Evolutionary conservation across 30 jellyfish, hydroid and myxozoan genomes (phyloP), one percentile per base, ranked within the genome.

Genomic region (Aurelia sp.): DNA sequence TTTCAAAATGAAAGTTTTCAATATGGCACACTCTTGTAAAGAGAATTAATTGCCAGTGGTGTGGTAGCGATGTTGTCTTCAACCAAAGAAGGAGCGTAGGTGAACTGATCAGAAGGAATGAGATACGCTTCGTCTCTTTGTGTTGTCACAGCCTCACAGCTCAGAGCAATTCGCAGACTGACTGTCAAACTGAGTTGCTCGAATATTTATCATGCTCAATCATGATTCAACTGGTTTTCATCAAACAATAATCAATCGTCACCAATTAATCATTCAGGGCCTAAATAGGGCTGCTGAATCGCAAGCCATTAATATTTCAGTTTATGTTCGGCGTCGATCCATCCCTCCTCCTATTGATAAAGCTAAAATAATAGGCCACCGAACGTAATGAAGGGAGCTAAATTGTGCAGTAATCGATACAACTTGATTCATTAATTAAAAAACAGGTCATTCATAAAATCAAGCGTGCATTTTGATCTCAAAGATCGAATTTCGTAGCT

Each of bases 11-110:
- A 77, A 77, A 77, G 88, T 40, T 13, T 31, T 19, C 17, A 27
- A 8, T 24, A 53, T 55, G 88, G 88, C 88, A 24, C 58, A 59
- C 88, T 77, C 88, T 77, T 77, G 76, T 77, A 77, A 77, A 77
- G 88, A 77, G 88, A 17, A 77, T 60, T 22, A 63, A 30, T 58
- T 68, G 74, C 88, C 38, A 31, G 0, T 27, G 20, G 31, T 40
- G 3, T 27, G 20, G 31, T 40, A 8, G 80, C 19, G 44, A 44
- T 44, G 55, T 40, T 44, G 55, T 44, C 55, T 44, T 44, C 55
- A 44, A 44, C 55, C 55, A 44, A 40, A 3, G 55, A 44, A 44
- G 55, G 13, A 4, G 35, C 5, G 69, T 59, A 7, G 13, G 13
- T 59, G 33, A 12, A 59, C 13, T 5, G 69, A 59, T n/a, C 69